A percentile compares a stretch with the other conserved stretches of the same genome.
phyloP scores from a whole-genome alignment of 2,888 invertebrate species.

The Troilus luridus region DNA sequence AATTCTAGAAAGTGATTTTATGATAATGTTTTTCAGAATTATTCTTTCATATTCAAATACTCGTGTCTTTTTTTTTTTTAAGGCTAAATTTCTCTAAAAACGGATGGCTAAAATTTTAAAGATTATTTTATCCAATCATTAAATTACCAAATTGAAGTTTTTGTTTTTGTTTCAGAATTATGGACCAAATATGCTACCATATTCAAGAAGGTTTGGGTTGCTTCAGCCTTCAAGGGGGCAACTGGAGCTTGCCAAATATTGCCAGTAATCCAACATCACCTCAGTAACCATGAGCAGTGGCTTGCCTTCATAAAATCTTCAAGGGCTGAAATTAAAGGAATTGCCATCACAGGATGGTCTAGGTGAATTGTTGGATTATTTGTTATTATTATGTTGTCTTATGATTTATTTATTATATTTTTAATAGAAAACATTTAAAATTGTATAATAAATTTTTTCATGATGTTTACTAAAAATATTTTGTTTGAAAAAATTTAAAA shows the following conservation, averaged over 20 bases:
- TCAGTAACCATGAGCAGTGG: constrained; percentile 85
- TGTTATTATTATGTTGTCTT: neutral
- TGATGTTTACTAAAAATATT: neutral
- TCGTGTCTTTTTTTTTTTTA: too few species aligned
- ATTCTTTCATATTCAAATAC: too few species aligned
- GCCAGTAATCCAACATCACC: constrained; percentile 79
- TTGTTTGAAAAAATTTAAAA: neutral
- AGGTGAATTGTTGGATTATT: constrained; percentile 72
- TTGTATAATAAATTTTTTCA: neutral
- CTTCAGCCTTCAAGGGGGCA: constrained; percentile 89
- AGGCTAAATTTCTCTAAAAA: neutral
- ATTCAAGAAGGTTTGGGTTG: constrained; percentile 83
- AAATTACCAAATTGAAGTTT: neutral
- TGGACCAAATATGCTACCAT: constrained; percentile 78
- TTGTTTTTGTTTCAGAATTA: constrained; percentile 70
- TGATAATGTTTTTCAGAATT: too few species aligned
- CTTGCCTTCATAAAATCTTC: constrained; percentile 71
- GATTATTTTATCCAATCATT: neutral
- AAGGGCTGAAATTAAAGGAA: constrained; percentile 72
- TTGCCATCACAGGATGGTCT: constrained; percentile 82
- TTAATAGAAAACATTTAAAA: neutral
- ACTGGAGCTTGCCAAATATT: constrained; percentile 81
- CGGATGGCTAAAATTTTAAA: neutral
- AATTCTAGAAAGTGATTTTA: too few species aligned
- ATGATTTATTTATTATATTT: neutral